Evolutionary conservation across 2,888 invertebrate species (phyloP), one percentile per base, ranked within the genome.

Genomic region (Amblyteles armatorius): DNA sequence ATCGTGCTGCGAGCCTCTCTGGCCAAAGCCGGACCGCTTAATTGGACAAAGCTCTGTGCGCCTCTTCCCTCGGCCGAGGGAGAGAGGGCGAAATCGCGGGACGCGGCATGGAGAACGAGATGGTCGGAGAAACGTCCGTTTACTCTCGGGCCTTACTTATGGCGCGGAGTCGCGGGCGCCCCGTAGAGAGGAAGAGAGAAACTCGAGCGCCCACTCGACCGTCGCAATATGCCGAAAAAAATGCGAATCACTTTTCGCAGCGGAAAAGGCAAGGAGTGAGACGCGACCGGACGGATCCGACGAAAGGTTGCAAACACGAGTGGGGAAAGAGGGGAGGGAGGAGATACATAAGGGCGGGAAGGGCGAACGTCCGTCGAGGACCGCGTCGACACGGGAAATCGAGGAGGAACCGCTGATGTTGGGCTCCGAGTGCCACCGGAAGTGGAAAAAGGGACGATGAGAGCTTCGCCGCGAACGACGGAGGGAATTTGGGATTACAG

Each of bases 1-100:
- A 79, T 77, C 84, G 89, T 87, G 87, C 91, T 88, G 90, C 89
- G 89, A 76, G 78, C 65, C 76, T 77, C 76, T 77, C 71, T 72
- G 57, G 73, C 81, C 78, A 91, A 92, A 92, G 92, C 92, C 88
- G 92, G 92, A 92, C 85, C 92, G 93, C 92, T 93, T 93, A 93
- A 94, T 93, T 94, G 93, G 93, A 93, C 93, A 93, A 94, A 94
- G 93, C 94, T 91, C 92, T 77, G 83, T 72, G 78, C 40, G 11
- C 26, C 86, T 69, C 57, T 76, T 40, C 71, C 71, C 72, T 67
- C 19, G 69, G 79, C 65, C 48, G 55, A 48, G 72, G 78, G 79
- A 71, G 72, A 76, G 79, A 82, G 79, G 78, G 79, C 73, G 72
- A 76, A 86, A 69, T 72, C 55, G 65, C 9, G 71, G 44, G 26